A percentile compares a stretch with the other conserved stretches of the same genome.
Evolutionary conservation across 2,113 vertebrate species (phyloP).

Genomic region (Siniperca chuatsi): DNA sequence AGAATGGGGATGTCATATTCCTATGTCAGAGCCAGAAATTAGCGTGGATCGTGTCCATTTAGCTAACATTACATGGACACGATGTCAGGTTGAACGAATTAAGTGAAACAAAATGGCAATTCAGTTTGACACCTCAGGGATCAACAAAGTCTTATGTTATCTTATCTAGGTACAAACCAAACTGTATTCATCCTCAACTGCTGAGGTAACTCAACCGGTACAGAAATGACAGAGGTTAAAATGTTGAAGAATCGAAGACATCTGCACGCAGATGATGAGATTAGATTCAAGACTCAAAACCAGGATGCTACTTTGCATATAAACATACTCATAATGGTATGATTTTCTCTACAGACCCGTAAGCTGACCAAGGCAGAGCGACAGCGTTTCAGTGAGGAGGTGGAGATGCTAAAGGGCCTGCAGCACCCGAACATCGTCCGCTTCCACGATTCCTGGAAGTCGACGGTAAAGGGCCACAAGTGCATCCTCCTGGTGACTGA

Average conservation of each 20-base stretch:
- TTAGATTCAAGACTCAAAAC: not conserved
- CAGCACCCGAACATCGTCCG: constrained; percentile 99
- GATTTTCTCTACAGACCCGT: constrained; percentile 84
- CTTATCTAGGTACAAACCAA: not conserved
- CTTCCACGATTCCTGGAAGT: constrained; percentile 99
- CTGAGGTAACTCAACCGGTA: not conserved
- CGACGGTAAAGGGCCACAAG: constrained; percentile 92
- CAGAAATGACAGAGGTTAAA: not conserved
- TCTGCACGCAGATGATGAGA: too few relatives aligned
- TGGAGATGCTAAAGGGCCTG: constrained; percentile 97
- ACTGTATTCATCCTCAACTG: not conserved
- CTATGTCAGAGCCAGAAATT: not conserved
- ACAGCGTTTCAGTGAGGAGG: constrained; percentile 97
- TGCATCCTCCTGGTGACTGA: constrained; percentile 97
- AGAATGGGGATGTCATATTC: not conserved
- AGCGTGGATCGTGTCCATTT: not conserved
- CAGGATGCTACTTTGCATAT: not conserved
- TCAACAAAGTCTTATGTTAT: not conserved
- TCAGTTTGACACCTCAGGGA: not conserved
- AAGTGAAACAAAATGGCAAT: not conserved
- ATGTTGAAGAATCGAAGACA: not conserved
- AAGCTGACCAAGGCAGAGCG: constrained; percentile 94
- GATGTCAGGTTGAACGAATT: not conserved
- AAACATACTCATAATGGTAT: not conserved
- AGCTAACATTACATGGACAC: not conserved